Evolutionary conservation across 2,797 vertebrate genomes (phyloP).

Genomic region (Leucoraja ocellata): DNA sequence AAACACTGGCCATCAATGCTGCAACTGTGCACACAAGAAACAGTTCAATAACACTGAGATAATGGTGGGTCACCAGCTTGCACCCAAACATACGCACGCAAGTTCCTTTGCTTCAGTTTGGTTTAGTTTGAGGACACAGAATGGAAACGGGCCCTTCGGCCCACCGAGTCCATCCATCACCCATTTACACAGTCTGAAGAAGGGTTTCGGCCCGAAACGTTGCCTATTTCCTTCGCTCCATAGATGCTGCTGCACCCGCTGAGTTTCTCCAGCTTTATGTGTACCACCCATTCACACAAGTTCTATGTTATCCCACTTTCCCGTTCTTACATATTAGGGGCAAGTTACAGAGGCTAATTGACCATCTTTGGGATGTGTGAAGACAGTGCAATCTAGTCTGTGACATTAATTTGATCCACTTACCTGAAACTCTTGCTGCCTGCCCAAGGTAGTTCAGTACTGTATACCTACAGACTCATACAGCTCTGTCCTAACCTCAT

Average conservation of each 20-base stretch:
- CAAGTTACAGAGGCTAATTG: too few relatives aligned
- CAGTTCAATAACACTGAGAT: not conserved
- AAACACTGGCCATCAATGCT: not conserved
- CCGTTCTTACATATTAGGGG: too few relatives aligned
- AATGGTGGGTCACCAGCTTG: not conserved
- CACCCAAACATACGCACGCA: not conserved
- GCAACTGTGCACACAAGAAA: not conserved
- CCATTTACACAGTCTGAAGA: too few relatives aligned
- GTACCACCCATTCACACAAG: too few relatives aligned
- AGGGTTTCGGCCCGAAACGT: too few relatives aligned
- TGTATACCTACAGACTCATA: not conserved
- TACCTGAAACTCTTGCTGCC: not conserved
- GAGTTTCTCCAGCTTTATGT: too few relatives aligned
- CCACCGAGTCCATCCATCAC: too few relatives aligned
- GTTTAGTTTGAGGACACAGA: too few relatives aligned
- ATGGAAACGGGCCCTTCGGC: too few relatives aligned
- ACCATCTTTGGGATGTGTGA: not conserved
- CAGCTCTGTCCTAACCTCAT: not conserved
- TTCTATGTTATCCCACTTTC: too few relatives aligned
- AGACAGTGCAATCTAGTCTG: not conserved
- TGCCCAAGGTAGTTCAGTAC: not conserved
- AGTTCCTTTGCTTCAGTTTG: not conserved
- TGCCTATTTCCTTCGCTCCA: too few relatives aligned
- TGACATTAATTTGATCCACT: not conserved
- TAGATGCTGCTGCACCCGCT: too few relatives aligned